Conservation (phyloP, 2,113 vertebrate genomes). For the Poeciliopsis prolifica region DNA sequence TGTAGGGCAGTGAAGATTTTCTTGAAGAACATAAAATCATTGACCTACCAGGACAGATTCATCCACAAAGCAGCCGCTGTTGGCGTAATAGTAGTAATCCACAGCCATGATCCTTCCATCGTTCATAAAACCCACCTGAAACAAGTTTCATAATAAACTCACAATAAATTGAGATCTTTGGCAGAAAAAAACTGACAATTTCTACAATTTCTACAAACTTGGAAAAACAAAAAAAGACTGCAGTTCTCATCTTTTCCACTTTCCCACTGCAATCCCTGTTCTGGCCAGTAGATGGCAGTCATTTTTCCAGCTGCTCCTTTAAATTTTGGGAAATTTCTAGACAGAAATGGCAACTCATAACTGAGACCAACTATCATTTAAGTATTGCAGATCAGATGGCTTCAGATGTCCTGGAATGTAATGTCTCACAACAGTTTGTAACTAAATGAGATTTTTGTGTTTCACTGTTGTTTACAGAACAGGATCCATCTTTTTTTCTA, state of each 20-base stretch:
- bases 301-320: too few species aligned
- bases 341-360: too few species aligned
- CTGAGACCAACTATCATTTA: too few species aligned
- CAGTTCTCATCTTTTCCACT: not conserved
- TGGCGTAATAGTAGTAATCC: slow-evolving; percentile 37
- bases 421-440: too few species aligned
- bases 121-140: slow-evolving; percentile 37
- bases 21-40: not conserved
- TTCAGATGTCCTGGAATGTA: too few species aligned
- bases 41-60: slow-evolving; percentile 33
- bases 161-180: not conserved
- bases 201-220: not conserved
- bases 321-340: too few species aligned
- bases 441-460: too few species aligned
- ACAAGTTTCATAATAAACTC: not conserved
- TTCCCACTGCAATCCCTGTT: too few species aligned
- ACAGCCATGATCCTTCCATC: slow-evolving; percentile 37
- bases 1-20: not conserved
- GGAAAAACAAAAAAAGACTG: not conserved
- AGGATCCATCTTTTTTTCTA: too few species aligned
- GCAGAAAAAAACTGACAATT: not conserved
- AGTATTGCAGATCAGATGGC: too few species aligned
- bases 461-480: too few species aligned
- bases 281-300: too few species aligned
- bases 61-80: slow-evolving; percentile 26